A percentile compares a stretch with the other conserved stretches of the same genome.
Conservation (phyloP, 2,113 vertebrate species). For the Archocentrus centrarchus region DNA sequence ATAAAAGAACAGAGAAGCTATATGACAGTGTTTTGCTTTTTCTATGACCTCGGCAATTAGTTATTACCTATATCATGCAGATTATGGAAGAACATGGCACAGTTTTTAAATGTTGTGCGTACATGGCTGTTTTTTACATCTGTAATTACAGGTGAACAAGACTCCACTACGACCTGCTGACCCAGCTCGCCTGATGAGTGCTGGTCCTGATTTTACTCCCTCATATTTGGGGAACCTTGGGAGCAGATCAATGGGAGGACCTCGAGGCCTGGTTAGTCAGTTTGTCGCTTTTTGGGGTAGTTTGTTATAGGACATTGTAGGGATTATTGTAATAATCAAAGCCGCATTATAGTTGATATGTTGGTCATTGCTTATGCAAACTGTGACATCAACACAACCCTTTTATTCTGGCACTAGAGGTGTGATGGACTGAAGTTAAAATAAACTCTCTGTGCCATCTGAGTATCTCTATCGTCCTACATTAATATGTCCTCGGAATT, state of each 20-base stretch:
- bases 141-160: constrained; percentile 87
- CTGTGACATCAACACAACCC: neutral
- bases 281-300: neutral
- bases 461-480: neutral
- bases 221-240: constrained; percentile 92
- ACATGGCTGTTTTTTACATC: neutral
- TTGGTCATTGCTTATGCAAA: neutral
- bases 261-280: constrained; percentile 84
- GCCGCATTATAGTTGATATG: neutral
- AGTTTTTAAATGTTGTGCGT: neutral
- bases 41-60: neutral
- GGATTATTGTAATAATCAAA: neutral
- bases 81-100: neutral
- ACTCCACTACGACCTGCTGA: constrained; percentile 88
- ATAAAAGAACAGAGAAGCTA: neutral
- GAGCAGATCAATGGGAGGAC: constrained; percentile 85
- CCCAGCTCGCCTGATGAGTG: constrained; percentile 88
- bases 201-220: constrained; percentile 95
- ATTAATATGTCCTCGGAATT: neutral
- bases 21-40: neutral
- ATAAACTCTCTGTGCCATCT: neutral
- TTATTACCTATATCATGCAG: neutral
- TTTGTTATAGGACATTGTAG: neutral
- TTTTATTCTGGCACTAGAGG: neutral
- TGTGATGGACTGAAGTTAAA: neutral